Evolutionary conservation across 2,888 invertebrate species (phyloP), one percentile per base, ranked within the genome.

Genomic region (Netelia virgata): DNA sequence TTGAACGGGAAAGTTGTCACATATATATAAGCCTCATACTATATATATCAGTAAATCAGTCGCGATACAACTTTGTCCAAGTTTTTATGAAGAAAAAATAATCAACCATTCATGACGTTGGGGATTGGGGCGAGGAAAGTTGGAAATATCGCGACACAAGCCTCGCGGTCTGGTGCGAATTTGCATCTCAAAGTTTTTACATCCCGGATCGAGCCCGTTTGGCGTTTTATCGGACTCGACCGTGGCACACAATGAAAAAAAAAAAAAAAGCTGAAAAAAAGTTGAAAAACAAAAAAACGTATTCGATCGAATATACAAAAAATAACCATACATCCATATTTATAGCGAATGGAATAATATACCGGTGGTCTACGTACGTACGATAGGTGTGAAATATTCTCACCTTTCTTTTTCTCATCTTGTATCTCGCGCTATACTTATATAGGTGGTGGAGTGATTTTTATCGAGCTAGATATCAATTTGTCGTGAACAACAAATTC

Each of bases 121-220:
- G 68, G 53, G 55, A 63, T 16, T 55, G 36, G 20, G 57, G 11
- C 18, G n/a, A 63, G 55, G 43, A 50, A 66, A 55, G 53, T 64
- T 47, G 55, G 50, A 50, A 36, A 36, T 36, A 41, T 47, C 8
- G 53, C 53, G 20, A 61, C 69, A 23, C 55, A 76, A 78, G 75
- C 73, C 73, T 83, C 63, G 66, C 83, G 70, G 68, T 69, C 84
- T 28, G 64, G 59, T 16, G 57, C 23, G 5, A 36, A 82, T 88
- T 85, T 85, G 82, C 86, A 83, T 82, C 61, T 84, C 84, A 84
- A 88, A 86, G 83, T 83, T 75, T 43, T 61, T 68, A n/a, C 41
- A 28, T 16, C 28, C 28, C 23, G 66, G 36, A 64, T 57, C 61
- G 57, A 18, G 43, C 16, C 50, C 3, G 5, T 64, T 68, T 69